These are phyloP conservation scores for Pangasius mekongensis DNA, from an alignment of 2,797 vertebrate genomes.

Conservation along the genomic window DNA sequence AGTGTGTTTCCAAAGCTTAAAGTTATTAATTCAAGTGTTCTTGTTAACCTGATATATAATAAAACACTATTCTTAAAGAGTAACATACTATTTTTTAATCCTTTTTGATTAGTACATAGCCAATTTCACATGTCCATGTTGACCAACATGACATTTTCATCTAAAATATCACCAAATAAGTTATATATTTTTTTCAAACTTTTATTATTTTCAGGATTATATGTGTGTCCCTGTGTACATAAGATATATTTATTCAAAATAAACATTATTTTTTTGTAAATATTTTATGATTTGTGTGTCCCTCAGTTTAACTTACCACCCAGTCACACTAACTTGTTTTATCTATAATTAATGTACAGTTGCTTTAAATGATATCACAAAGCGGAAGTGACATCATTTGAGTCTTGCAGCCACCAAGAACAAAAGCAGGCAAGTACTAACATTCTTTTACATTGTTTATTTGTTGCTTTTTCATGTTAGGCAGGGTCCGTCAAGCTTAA, in stretches of 20 bases:
- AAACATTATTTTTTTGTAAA: neutral
- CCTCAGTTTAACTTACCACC: neutral
- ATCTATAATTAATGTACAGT: neutral
- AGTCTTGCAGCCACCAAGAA: neutral
- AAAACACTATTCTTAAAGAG: neutral
- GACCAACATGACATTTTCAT: neutral
- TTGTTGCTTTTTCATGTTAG: slow-evolving; percentile 16
- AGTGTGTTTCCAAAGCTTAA: no score
- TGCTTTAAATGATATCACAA: neutral
- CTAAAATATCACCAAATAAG: neutral
- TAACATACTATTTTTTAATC: neutral
- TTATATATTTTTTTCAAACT: neutral
- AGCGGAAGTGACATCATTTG: neutral
- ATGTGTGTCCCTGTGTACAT: neutral
- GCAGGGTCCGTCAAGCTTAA: no score
- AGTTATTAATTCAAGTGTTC: no score
- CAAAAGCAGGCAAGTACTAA: neutral
- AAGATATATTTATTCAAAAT: neutral
- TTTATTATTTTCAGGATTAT: neutral
- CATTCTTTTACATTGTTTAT: slow-evolving; percentile 5
- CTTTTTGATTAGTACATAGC: neutral
- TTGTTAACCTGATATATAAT: neutral
- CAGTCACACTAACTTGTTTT: neutral
- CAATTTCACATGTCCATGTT: neutral
- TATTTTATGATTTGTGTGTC: neutral